Percentiles rank a stretch among this genome's conserved stretches.
Evolutionary conservation across 2,797 vertebrate genomes (phyloP).

Genomic region (Sebastes flavidus): DNA sequence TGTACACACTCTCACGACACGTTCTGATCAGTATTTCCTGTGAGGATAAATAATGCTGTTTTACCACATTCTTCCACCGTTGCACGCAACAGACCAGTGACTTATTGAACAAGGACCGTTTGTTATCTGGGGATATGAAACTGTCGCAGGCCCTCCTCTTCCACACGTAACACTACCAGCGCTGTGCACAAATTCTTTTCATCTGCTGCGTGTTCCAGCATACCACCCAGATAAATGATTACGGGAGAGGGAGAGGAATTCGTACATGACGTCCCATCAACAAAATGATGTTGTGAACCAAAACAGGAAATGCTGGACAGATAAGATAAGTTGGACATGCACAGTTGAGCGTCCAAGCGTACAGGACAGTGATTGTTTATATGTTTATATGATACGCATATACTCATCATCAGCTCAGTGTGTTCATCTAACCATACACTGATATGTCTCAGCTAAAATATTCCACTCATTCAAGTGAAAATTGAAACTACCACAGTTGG

Average conservation of each 20-base stretch:
- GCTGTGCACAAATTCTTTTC: not conserved
- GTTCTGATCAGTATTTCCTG: not conserved
- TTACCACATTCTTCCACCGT: not conserved
- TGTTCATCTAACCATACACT: not conserved
- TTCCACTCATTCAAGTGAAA: not conserved
- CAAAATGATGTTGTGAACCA: not conserved
- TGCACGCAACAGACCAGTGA: not conserved
- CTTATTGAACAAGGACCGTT: not conserved
- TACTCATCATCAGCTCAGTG: not conserved
- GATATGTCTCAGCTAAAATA: no score
- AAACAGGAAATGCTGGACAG: constrained; percentile 1
- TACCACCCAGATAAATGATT: not conserved
- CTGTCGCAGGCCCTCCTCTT: not conserved
- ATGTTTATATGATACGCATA: no score
- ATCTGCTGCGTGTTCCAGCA: not conserved
- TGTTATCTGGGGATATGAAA: not conserved
- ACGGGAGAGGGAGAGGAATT: not conserved
- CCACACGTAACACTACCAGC: not conserved
- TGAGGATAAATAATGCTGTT: not conserved
- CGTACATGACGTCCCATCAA: not conserved
- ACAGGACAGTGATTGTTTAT: not conserved
- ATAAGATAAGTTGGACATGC: not conserved
- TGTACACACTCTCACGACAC: not conserved
- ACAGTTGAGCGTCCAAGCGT: not conserved
- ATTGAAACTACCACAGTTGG: not conserved